phyloP scores from a whole-genome alignment of 2,888 invertebrate species.

The Mactromeris polynyma region DNA sequence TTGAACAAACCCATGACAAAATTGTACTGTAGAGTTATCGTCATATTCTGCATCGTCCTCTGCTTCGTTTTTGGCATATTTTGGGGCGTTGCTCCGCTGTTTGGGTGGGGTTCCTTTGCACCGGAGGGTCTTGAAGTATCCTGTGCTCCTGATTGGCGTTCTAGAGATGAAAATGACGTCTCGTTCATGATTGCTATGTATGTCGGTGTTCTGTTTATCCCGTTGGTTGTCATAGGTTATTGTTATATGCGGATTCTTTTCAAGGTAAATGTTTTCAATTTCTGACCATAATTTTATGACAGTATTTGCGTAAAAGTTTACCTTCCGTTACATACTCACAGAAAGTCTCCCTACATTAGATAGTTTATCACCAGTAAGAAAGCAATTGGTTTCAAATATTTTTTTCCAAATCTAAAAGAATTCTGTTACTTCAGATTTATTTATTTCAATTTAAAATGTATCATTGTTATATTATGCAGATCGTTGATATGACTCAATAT shows the following conservation, averaged over 20 bases:
- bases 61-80: constrained; percentile 52
- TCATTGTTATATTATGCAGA: no score
- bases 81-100: constrained; percentile 53
- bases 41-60: constrained; percentile 4
- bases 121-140: constrained; percentile 52
- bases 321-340: no score
- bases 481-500: no score
- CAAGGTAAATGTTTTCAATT: constrained; percentile 53
- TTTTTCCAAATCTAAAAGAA: no score
- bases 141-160: constrained; percentile 61
- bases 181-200: constrained; percentile 48
- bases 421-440: no score
- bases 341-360: no score
- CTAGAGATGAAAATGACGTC: constrained; percentile 19
- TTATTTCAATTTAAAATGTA: no score
- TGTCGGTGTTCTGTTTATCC: constrained; percentile 46
- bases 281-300: not conserved
- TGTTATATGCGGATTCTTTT: constrained; percentile 48
- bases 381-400: no score
- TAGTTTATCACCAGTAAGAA: no score
- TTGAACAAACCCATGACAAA: not conserved
- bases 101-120: constrained; percentile 55
- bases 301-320: no score
- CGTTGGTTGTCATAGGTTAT: constrained; percentile 39
- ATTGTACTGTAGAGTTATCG: constrained; percentile 21